Percentiles rank a stretch among this genome's conserved stretches.
Evolutionary conservation across 2,797 vertebrate species (phyloP).

Genomic region (Apogon talboti): DNA sequence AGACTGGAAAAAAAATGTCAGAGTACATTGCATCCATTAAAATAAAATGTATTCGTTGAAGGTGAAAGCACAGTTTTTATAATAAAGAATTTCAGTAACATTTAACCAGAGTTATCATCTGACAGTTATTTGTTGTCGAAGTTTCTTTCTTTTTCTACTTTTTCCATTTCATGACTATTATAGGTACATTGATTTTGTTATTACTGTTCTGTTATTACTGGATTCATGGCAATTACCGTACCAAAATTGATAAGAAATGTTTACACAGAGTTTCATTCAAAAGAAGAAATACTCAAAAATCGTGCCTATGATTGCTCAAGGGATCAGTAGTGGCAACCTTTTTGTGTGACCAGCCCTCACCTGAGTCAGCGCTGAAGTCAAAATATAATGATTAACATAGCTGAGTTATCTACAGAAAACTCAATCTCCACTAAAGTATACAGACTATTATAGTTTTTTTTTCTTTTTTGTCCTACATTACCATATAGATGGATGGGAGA

Average conservation of each 20-base stretch:
- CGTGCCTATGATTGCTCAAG: conserved; percentile 2
- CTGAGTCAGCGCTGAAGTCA: not conserved
- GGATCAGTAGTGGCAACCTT: not conserved
- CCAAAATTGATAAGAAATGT: not conserved
- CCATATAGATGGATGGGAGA: too few species aligned
- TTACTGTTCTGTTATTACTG: not conserved
- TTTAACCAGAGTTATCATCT: not conserved
- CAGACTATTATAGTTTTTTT: too few species aligned
- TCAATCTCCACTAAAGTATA: too few species aligned
- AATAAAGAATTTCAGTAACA: not conserved
- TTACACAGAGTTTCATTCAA: not conserved
- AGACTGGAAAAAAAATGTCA: not conserved
- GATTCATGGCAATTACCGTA: not conserved
- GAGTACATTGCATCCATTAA: not conserved
- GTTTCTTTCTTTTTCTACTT: not conserved
- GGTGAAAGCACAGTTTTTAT: not conserved
- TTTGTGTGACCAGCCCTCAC: not conserved
- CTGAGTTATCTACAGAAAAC: too few species aligned
- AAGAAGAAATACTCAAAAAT: not conserved
- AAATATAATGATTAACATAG: too few species aligned
- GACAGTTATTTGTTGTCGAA: not conserved
- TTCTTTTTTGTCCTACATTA: too few species aligned
- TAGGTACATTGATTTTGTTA: not conserved
- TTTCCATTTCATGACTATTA: not conserved
- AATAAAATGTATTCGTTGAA: conserved; percentile 14